Evolutionary conservation across 23 tunicate species (phyloP), one percentile per base, ranked within the genome.

Genomic region (Trididemnum clinides): DNA sequence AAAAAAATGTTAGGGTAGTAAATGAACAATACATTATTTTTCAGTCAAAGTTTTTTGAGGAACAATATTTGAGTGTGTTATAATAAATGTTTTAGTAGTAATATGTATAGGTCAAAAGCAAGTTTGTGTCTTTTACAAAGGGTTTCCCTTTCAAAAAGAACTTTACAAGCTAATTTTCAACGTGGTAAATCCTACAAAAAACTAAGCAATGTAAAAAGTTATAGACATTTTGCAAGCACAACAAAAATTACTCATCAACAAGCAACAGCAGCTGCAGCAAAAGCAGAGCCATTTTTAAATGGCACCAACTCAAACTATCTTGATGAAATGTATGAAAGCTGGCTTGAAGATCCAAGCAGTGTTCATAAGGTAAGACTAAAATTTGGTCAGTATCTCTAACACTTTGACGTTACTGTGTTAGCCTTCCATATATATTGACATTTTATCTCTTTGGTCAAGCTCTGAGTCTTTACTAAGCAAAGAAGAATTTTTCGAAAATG

Each of bases 291-390:
- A 23, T 96, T 96, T 62, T 34, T 92, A 18, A 92, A 82, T 76
- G 99, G 99, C 25, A 91, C 85, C 50, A 96, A 95, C 34, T 72
- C 99, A 33, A 62, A 63, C 0, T 96, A 96, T 82, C 89, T 96
- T 58, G 99, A 96, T 81, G 93, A 92, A 2, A 96, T 96, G 99
- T 96, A 96, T 76, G 90, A 88, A 64, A 88, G 95, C 78, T 96
- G 99, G 99, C 58, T 96, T 54, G 71, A 81, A 72, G 91, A 96
- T 51, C 95, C 99, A 0, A 73, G 31, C 33, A 84, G 90, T 75
- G 99, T 96, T 25, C 99, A 96, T 58, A 85, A 84, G 76, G 94
- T 84, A 36, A 34, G 73, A 33, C 22, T 59, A n/a, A n/a, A n/a
- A n/a, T n/a, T n/a, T n/a, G n/a, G n/a, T n/a, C n/a, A n/a, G n/a